Evolutionary conservation across 1,140 invertebrate species (phyloP).

Genomic region (Triops cancriformis): DNA sequence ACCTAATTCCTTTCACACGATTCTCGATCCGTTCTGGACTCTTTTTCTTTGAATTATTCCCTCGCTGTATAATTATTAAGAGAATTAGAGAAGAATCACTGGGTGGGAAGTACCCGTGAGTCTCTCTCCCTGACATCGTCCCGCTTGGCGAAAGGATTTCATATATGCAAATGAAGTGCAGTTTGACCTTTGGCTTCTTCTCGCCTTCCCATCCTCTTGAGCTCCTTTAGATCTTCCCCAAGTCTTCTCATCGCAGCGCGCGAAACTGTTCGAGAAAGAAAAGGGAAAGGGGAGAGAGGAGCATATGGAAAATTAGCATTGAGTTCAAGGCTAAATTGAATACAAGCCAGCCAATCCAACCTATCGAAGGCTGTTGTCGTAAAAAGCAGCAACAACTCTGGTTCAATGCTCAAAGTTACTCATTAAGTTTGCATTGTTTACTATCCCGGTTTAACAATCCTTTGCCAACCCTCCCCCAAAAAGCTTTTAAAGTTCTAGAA

Average conservation of each 20-base stretch:
- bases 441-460: too few relatives aligned
- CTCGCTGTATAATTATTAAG: background rate
- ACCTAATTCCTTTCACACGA: background rate
- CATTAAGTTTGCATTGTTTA: conserved; percentile 10
- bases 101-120: background rate
- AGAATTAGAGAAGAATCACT: background rate
- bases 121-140: background rate
- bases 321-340: conserved; percentile 9
- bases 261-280: background rate
- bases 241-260: too few relatives aligned
- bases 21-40: background rate
- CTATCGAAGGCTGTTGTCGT: conserved; percentile 10
- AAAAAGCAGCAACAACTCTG: background rate
- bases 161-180: background rate
- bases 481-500: too few relatives aligned
- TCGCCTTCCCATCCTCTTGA: background rate
- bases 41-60: background rate
- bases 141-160: background rate
- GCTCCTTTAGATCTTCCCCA: too few relatives aligned
- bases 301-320: conserved; percentile 14
- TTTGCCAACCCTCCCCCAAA: too few relatives aligned
- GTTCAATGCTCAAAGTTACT: background rate
- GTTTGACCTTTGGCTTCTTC: background rate
- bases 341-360: background rate
- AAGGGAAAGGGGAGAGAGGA: background rate